Conservation (phyloP, 2,113 vertebrate genomes). For the Chrysemys picta region DNA sequence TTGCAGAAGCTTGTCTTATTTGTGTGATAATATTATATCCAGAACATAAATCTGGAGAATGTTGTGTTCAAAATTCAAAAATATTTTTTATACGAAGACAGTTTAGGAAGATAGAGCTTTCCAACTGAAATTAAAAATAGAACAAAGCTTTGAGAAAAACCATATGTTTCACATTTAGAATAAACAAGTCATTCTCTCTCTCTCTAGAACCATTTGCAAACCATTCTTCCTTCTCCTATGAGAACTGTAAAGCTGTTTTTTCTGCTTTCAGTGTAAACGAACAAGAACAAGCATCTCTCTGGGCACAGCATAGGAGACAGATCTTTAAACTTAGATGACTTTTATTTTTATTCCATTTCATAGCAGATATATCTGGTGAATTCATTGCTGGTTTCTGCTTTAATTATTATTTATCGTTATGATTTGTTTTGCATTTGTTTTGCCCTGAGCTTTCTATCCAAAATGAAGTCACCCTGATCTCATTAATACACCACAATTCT, state of each 20-base stretch:
- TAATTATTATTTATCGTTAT: neutral
- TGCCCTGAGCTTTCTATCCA: neutral
- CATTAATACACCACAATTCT: neutral
- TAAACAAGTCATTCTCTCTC: slow-evolving; percentile 6
- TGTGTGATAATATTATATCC: neutral
- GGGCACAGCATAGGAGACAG: neutral
- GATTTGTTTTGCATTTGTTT: neutral
- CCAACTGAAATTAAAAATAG: neutral
- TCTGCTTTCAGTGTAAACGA: neutral
- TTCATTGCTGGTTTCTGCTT: neutral
- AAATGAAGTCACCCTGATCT: neutral
- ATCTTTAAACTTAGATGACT: neutral
- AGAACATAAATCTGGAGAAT: neutral
- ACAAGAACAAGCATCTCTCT: neutral
- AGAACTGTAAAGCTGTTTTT: neutral
- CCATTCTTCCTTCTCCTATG: slow-evolving; percentile 19
- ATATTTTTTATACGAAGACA: neutral
- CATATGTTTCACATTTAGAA: slow-evolving; percentile 27
- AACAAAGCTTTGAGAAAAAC: neutral
- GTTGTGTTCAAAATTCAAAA: neutral
- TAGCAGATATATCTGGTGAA: neutral
- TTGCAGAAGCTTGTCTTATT: neutral
- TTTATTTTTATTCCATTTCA: neutral
- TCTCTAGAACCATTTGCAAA: slow-evolving; percentile 7
- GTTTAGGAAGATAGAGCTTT: neutral